Base-by-base conservation (phyloP, 2,113 vertebrate genomes). In the Columba janthina region DNA sequence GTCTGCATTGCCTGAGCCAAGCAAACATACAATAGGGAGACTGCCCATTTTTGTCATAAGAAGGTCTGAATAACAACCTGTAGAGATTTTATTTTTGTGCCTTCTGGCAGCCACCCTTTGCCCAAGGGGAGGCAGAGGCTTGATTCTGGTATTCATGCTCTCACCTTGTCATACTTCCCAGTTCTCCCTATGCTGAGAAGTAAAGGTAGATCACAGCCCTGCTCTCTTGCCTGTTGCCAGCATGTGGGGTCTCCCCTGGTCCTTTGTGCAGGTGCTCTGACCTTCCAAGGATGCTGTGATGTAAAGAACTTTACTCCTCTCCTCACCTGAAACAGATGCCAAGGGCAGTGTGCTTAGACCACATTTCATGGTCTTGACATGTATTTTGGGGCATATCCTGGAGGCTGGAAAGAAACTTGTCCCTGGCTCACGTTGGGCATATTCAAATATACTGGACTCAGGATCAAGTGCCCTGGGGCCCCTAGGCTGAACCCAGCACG, bases 331-430 rank as follows among this genome's bases (percentile, higher is more conserved):
- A 87, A 85, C 3, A 25, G 61, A 82, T 89, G 28, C 92, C 62
- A 69, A 69, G 21, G 66, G 31, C 66, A 40, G 19, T 4, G 51
- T 61, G 70, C 78, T 87, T 32, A 19, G 69, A 57, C 56, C 10
- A 5, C 9, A 28, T 83, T 92, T 93, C 75, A 70, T 58, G 82
- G 21, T 66, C 78, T 93, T 81, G 87, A 57, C 74, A 25, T 65
- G 74, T 34, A 51, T 84, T 93, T 90, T 74, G 61, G 81, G 95
- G 42, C 81, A 74, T 88, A 86, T 93, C 64, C 92, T 76, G 46
- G 42, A 93, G 74, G 34, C 38, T 51, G 65, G 72, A 67, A 89
- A 78, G 69, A 89, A 92, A 93, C 48, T n/a, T 81, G 76, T 75
- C 76, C 67, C 53, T 94, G 81, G 42, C 46, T 85, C 51, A 90